Evolutionary conservation across 1,140 invertebrate species (phyloP).

Genomic region (Philopotamus ludificatus): DNA sequence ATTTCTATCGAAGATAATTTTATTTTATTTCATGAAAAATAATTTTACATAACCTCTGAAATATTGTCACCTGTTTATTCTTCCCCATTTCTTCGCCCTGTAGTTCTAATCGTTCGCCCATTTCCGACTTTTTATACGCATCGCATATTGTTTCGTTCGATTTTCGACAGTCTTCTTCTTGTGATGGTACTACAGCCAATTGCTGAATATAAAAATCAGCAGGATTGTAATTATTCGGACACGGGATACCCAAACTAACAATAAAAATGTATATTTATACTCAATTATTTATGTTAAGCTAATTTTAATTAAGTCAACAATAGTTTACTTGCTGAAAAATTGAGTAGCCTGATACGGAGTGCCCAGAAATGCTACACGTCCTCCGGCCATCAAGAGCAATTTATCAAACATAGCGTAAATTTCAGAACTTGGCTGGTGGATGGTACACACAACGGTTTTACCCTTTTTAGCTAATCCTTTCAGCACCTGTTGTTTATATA

Average conservation of each 20-base stretch:
- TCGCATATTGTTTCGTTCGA: slow-evolving; percentile 78
- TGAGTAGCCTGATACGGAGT: slow-evolving; percentile 71
- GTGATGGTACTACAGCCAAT: slow-evolving; percentile 81
- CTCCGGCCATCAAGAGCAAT: slow-evolving; percentile 88
- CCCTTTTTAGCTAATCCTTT: slow-evolving; percentile 78
- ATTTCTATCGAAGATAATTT: neutral
- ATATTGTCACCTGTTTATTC: neutral
- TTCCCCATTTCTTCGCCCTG: slow-evolving; percentile 59
- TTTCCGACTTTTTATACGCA: slow-evolving; percentile 63
- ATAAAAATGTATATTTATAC: neutral
- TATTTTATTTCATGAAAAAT: too few relatives aligned
- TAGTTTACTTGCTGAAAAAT: slow-evolving; percentile 79
- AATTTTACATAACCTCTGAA: neutral
- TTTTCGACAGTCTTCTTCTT: slow-evolving; percentile 71
- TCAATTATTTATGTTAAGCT: neutral
- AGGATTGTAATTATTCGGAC: slow-evolving; percentile 89
- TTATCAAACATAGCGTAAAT: slow-evolving; percentile 91
- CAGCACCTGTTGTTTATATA: slow-evolving; percentile 56
- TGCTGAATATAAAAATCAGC: slow-evolving; percentile 94
- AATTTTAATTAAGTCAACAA: neutral
- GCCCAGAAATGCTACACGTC: slow-evolving; percentile 87
- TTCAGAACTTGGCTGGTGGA: slow-evolving; percentile 95
- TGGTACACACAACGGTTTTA: slow-evolving; percentile 91
- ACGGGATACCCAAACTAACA: slow-evolving; percentile 69
- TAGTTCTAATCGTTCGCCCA: slow-evolving; percentile 59